Evolutionary conservation across 2,797 vertebrate genomes (phyloP).

Genomic region (Crotalus adamanteus): DNA sequence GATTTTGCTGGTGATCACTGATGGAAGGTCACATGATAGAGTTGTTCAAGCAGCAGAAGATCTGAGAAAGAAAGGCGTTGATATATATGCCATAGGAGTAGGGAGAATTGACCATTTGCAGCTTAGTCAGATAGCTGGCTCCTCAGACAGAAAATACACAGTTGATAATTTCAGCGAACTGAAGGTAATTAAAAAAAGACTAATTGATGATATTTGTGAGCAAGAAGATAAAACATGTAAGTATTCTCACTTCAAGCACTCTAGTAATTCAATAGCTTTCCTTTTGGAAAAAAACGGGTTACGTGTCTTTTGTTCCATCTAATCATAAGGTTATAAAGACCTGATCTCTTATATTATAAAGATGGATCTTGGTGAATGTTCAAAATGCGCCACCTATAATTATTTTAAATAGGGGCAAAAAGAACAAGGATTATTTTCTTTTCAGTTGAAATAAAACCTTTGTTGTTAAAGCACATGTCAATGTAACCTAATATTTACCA

Average conservation of each 20-base stretch:
- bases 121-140: conserved; percentile 61
- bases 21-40: conserved; percentile 57
- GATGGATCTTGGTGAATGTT: neutral
- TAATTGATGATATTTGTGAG: conserved; percentile 61
- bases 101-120: conserved; percentile 53
- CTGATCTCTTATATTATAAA: neutral
- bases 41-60: conserved; percentile 51
- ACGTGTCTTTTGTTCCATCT: neutral
- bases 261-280: neutral
- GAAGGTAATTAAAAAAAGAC: conserved; percentile 59
- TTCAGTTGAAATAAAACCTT: neutral
- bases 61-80: conserved; percentile 54
- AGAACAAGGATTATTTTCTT: neutral
- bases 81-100: conserved; percentile 61
- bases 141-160: conserved; percentile 46
- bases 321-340: neutral
- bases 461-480: neutral
- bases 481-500: neutral
- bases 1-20: conserved; percentile 64
- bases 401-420: neutral
- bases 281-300: neutral
- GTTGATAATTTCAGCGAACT: conserved; percentile 55
- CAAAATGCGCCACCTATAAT: neutral
- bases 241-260: conserved; percentile 15
- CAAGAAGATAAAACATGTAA: conserved; percentile 41